Percentiles rank a stretch among this genome's conserved stretches.
These are phyloP conservation scores for Lepus timidus DNA, from an alignment of 2,113 vertebrate genomes.

Conservation along the genomic window DNA sequence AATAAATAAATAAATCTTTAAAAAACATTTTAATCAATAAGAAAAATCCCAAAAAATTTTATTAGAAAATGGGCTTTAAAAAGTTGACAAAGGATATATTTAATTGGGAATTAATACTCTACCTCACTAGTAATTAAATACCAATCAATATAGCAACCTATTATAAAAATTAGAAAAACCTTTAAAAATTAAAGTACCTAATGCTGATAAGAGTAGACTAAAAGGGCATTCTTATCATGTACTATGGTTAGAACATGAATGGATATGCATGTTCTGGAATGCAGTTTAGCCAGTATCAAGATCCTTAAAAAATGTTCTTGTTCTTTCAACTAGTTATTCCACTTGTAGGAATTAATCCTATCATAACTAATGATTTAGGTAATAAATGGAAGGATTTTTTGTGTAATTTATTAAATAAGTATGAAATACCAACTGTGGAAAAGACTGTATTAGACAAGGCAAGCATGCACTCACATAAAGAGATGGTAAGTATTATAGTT, in stretches of 20 bases:
- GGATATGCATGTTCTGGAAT: neutral
- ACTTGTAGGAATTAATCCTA: neutral
- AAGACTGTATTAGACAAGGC: neutral
- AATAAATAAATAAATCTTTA: no score
- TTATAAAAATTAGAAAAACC: neutral
- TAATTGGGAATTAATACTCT: neutral
- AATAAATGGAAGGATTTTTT: neutral
- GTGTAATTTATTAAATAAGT: neutral
- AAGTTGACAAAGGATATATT: conserved; percentile 17
- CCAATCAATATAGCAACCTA: neutral
- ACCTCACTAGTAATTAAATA: conserved; percentile 9
- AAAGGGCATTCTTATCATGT: neutral
- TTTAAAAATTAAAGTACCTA: neutral
- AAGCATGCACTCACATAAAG: neutral
- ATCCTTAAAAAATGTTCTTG: conserved; percentile 28
- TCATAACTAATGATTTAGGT: neutral
- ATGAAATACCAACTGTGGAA: neutral
- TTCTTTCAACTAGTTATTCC: neutral
- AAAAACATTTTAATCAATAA: no score
- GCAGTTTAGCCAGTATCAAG: neutral
- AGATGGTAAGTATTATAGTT: neutral
- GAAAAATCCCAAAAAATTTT: neutral
- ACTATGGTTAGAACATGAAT: neutral
- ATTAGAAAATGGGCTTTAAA: neutral
- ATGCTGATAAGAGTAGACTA: neutral